Evolutionary conservation across 2,113 vertebrate genomes (phyloP), one percentile per base, ranked within the genome.

Genomic region (Nesogale talazaci): DNA sequence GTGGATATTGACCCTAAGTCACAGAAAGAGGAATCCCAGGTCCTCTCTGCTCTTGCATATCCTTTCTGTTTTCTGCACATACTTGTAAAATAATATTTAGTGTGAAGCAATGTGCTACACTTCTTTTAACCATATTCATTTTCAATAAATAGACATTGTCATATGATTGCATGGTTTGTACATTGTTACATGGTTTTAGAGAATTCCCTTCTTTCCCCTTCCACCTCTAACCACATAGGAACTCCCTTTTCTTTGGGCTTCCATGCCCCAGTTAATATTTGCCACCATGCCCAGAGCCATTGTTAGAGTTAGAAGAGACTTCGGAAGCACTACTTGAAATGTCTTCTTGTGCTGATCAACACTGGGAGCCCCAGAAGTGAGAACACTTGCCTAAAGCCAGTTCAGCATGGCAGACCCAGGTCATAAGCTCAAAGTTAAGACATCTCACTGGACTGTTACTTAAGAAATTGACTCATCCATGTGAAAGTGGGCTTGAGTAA

Each of bases 191-290:
- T 40, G 22, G 40, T 46, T 85, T 75, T 14, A 72, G 83, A 85
- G n/a, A 80, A 67, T 46, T 23, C 6, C 3, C 80, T 80, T 59
- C 38, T 79, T 79, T 15, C 17, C 12, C 87, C 46, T 27, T 27
- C 9, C 36, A 22, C 2, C 9, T 2, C 1, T 7, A 59, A 3
- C 3, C 22, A 12, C 27, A 5, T 31, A 70, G 78, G 34, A 83
- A 85, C n/a, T 6, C 59, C 2, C 16, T 63, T 57, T 74, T 74
- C 36, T 20, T 46, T 14, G 3, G 7, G 22, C 22, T 8, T 77
- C 63, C 67, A 14, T 4, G 19, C 0, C 7, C 6, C 2, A 59
- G 0, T 59, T 42, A 38, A 57, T 11, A 10, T 25, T 23, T n/a
- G 31, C 14, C 16, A 77, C 40, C 19, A 34, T 79, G 19, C n/a